These are phyloP conservation scores for Euura saliciscinereae DNA, from an alignment of 1,140 invertebrate species.

Conservation along the genomic window DNA sequence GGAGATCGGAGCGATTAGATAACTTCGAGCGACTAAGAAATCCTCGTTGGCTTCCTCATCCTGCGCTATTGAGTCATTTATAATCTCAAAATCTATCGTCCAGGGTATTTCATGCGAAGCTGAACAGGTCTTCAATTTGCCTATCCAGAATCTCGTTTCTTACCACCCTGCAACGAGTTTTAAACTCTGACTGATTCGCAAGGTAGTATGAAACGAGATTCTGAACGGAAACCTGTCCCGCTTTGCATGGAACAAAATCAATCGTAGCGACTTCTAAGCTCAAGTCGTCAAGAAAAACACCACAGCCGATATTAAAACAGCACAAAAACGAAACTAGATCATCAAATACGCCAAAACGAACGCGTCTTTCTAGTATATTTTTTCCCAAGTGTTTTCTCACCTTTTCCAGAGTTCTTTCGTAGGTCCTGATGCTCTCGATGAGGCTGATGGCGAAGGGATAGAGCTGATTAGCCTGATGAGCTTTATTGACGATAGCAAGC, in stretches of 20 bases:
- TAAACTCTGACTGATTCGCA: too few relatives aligned
- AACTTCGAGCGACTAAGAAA: constrained; percentile 3
- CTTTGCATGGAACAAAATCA: too few relatives aligned
- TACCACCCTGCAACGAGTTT: too few relatives aligned
- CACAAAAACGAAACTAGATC: background rate
- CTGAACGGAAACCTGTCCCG: too few relatives aligned
- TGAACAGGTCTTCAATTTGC: too few relatives aligned
- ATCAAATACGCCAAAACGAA: background rate
- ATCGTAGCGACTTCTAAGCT: background rate
- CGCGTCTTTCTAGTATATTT: constrained; percentile 15
- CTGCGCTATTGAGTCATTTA: too few relatives aligned
- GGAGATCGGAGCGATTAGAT: constrained; percentile 51
- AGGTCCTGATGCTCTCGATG: constrained; percentile 96
- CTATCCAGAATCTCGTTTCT: too few relatives aligned
- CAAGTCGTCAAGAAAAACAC: background rate
- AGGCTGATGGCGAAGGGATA: constrained; percentile 99
- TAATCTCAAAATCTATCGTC: too few relatives aligned
- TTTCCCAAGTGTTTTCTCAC: constrained; percentile 60
- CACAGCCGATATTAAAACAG: background rate
- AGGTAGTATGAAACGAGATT: too few relatives aligned
- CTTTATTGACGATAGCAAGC: constrained; percentile 97
- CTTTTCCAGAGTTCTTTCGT: constrained; percentile 96
- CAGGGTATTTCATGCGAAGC: too few relatives aligned
- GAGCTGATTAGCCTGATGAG: constrained; percentile 97
- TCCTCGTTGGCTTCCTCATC: background rate